A percentile compares a stretch with the other conserved stretches of the same genome.
Evolutionary conservation across 2,888 invertebrate species (phyloP).

Genomic region (Heliconius sara): DNA sequence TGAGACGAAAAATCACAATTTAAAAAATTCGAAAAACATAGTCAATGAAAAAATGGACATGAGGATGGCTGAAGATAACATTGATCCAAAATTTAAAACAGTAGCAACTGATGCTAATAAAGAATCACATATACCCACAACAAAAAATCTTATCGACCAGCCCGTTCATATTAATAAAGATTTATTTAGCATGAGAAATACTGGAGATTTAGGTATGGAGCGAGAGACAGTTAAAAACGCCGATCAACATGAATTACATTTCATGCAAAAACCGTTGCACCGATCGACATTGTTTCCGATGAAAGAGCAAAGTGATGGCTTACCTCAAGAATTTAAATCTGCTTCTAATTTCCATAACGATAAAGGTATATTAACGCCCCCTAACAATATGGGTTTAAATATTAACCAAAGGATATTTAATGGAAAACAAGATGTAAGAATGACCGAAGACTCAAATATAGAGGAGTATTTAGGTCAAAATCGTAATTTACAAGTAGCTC

Average conservation of each 20-base stretch:
- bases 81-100: slow-evolving; percentile 12
- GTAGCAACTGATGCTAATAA: background rate
- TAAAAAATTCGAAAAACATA: slow-evolving; percentile 10
- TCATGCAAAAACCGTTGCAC: slow-evolving; percentile 1
- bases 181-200: background rate
- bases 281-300: slow-evolving; percentile 23
- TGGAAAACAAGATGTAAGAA: slow-evolving; percentile 20
- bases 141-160: background rate
- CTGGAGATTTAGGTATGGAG: slow-evolving; percentile 8
- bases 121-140: background rate
- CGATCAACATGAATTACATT: slow-evolving; percentile 37
- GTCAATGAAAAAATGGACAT: slow-evolving; percentile 11
- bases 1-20: slow-evolving; percentile 20
- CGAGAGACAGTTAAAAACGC: slow-evolving; percentile 36
- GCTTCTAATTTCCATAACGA: slow-evolving; percentile 21
- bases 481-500: slow-evolving; percentile 5
- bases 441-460: slow-evolving; percentile 5
- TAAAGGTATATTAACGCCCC: background rate
- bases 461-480: slow-evolving; percentile 6
- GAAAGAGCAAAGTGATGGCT: slow-evolving; percentile 18
- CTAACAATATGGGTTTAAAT: slow-evolving; percentile 1
- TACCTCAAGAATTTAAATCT: slow-evolving; percentile 28
- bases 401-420: slow-evolving; percentile 2
- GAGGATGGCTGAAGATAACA: slow-evolving; percentile 23
- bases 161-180: background rate